Conservation (phyloP, 2,888 invertebrate genomes). For the Minunthozetes semirufus region DNA sequence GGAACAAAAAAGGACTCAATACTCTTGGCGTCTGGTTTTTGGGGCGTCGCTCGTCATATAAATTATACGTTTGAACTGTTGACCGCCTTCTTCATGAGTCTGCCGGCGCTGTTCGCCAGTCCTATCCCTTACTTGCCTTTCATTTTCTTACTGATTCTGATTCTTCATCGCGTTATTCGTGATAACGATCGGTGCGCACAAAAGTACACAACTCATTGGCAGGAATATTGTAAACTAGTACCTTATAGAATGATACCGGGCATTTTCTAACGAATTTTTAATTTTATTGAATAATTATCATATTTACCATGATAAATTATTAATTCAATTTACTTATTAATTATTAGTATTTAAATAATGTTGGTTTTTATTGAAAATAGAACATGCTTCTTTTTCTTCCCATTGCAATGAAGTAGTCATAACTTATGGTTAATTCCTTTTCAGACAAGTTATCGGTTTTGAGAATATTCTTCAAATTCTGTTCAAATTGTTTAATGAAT, state of each 20-base stretch:
- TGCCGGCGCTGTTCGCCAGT: conserved; percentile 49
- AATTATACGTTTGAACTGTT: conserved; percentile 57
- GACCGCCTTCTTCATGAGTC: conserved; percentile 53
- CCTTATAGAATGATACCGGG: conserved; percentile 55
- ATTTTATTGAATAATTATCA: no score
- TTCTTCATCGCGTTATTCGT: conserved; percentile 53
- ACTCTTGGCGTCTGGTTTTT: conserved; percentile 56
- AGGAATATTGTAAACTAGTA: conserved; percentile 53
- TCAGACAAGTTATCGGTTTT: not conserved
- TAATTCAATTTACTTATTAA: no score
- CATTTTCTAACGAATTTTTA: no score
- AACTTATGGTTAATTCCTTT: not conserved
- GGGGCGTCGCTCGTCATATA: conserved; percentile 57
- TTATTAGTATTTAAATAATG: no score
- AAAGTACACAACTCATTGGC: conserved; percentile 56
- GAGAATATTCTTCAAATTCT: not conserved
- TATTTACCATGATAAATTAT: no score
- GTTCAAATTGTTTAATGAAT: not conserved
- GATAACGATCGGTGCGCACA: conserved; percentile 55
- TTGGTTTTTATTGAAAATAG: no score
- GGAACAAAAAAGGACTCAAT: conserved; percentile 49
- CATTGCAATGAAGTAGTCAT: conserved; percentile 10
- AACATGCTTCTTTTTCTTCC: not conserved
- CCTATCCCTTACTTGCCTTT: conserved; percentile 53
- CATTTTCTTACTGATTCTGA: conserved; percentile 51